Conservation (phyloP, 1,140 invertebrate species). For the Drosophila carrolli region DNA sequence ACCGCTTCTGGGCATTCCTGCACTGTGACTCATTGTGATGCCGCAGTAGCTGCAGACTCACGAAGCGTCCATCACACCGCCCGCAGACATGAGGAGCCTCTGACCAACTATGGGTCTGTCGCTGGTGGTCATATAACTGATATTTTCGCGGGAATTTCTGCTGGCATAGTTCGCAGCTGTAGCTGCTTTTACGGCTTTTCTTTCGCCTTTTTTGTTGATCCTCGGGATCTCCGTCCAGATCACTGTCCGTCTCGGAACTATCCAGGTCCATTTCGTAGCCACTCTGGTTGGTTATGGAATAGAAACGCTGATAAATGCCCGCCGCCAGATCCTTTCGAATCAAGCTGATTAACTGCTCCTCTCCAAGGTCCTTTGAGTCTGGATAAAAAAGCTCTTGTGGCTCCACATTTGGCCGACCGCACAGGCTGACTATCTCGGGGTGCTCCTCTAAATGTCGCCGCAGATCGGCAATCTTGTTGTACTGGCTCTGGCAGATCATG, state of each 20-base stretch:
- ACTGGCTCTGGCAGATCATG: slow-evolving; percentile 73
- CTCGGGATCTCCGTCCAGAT: slow-evolving; percentile 44
- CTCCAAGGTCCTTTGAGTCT: slow-evolving; percentile 61
- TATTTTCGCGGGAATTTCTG: slow-evolving; percentile 84
- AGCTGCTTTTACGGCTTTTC: slow-evolving; percentile 36
- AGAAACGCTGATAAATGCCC: slow-evolving; percentile 67
- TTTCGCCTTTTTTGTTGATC: slow-evolving; percentile 32
- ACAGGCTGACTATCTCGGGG: slow-evolving; percentile 50
- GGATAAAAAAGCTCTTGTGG: slow-evolving; percentile 65
- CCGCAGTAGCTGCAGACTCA: slow-evolving; percentile 63
- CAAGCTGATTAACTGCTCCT: slow-evolving; percentile 45
- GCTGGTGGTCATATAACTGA: slow-evolving; percentile 74
- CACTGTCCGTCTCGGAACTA: slow-evolving; percentile 70
- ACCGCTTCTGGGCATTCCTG: slow-evolving; percentile 72
- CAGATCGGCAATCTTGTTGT: slow-evolving; percentile 67
- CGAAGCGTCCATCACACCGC: slow-evolving; percentile 70
- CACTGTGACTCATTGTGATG: slow-evolving; percentile 76
- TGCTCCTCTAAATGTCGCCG: slow-evolving; percentile 62
- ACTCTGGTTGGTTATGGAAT: slow-evolving; percentile 73
- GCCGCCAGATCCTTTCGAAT: slow-evolving; percentile 57
- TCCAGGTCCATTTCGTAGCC: slow-evolving; percentile 73
- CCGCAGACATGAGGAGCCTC: slow-evolving; percentile 76
- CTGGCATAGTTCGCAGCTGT: slow-evolving; percentile 85
- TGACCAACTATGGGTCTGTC: slow-evolving; percentile 61
- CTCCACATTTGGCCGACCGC: slow-evolving; percentile 39